phyloP scores from a whole-genome alignment of 2,797 vertebrate species.

The Heliangelus exortis region DNA sequence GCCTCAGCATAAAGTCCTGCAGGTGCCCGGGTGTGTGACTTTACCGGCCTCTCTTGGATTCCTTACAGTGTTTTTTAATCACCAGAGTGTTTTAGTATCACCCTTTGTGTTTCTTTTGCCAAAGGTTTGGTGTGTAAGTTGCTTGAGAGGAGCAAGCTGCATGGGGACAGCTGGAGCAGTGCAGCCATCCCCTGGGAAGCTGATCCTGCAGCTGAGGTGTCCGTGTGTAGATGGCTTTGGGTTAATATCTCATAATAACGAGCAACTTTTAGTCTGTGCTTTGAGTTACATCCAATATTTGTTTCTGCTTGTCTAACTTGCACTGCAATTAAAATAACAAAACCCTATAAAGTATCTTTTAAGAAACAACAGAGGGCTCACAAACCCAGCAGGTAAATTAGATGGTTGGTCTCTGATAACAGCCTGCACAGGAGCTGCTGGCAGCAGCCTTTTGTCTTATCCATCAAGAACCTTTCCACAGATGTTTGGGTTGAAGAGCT shows the following conservation, averaged over 20 bases:
- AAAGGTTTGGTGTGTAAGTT: background rate
- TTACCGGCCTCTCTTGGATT: too few species aligned
- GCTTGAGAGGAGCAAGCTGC: background rate
- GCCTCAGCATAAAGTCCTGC: fast-evolving
- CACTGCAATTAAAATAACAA: background rate
- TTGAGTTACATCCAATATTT: background rate
- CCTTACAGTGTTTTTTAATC: background rate
- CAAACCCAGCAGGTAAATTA: background rate
- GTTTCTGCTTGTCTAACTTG: background rate
- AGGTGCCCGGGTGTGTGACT: background rate
- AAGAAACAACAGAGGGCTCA: background rate
- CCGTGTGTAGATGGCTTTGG: background rate
- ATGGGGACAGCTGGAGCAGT: background rate
- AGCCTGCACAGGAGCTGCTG: background rate
- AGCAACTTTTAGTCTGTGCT: background rate
- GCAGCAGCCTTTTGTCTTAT: background rate
- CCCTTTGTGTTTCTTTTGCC: background rate
- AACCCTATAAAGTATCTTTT: background rate
- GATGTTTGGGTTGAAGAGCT: background rate
- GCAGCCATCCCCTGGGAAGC: background rate
- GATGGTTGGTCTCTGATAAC: background rate
- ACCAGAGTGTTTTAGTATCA: background rate
- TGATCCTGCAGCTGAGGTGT: background rate
- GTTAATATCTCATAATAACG: background rate
- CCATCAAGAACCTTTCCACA: background rate